Percentiles rank a stretch among this genome's conserved stretches.
These are phyloP conservation scores for Watsonalla binaria DNA, from an alignment of 2,888 invertebrate species.

Conservation along the genomic window DNA sequence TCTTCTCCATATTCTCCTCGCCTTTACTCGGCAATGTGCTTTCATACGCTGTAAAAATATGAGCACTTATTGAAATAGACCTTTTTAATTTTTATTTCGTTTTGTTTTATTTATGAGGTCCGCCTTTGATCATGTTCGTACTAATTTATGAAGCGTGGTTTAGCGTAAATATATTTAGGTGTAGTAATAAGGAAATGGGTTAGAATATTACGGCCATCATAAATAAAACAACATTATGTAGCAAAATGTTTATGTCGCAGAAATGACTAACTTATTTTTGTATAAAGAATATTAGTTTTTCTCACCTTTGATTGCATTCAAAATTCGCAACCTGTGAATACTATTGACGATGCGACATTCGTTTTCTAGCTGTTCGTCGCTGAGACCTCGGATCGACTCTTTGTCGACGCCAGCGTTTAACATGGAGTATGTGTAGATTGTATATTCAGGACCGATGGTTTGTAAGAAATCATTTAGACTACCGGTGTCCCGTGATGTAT, in stretches of 20 bases:
- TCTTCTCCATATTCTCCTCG: constrained; percentile 90
- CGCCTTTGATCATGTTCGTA: constrained; percentile 17
- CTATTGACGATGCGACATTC: constrained; percentile 97
- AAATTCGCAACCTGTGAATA: constrained; percentile 94
- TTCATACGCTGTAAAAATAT: constrained; percentile 76
- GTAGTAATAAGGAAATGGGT: constrained; percentile 9
- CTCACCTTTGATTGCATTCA: constrained; percentile 89
- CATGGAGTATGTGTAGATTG: constrained; percentile 98
- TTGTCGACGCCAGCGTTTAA: constrained; percentile 96
- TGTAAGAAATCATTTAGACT: constrained; percentile 92
- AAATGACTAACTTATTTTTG: background rate
- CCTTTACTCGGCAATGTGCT: constrained; percentile 82
- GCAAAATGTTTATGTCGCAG: constrained; percentile 2
- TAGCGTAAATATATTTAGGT: constrained; percentile 4
- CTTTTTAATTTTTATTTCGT: background rate
- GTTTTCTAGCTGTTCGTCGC: constrained; percentile 92
- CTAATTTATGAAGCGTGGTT: constrained; percentile 9
- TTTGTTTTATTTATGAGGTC: constrained; percentile 7
- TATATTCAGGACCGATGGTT: constrained; percentile 91
- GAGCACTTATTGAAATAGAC: background rate
- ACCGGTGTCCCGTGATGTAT: constrained; percentile 95
- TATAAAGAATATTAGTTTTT: background rate
- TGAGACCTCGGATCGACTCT: constrained; percentile 89
- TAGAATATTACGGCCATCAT: constrained; percentile 10
- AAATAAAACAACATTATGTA: constrained; percentile 12